A percentile compares a stretch with the other conserved stretches of the same genome.
These are phyloP conservation scores for Gadus macrocephalus DNA, from an alignment of 2,113 vertebrate species.

Conservation along the genomic window DNA sequence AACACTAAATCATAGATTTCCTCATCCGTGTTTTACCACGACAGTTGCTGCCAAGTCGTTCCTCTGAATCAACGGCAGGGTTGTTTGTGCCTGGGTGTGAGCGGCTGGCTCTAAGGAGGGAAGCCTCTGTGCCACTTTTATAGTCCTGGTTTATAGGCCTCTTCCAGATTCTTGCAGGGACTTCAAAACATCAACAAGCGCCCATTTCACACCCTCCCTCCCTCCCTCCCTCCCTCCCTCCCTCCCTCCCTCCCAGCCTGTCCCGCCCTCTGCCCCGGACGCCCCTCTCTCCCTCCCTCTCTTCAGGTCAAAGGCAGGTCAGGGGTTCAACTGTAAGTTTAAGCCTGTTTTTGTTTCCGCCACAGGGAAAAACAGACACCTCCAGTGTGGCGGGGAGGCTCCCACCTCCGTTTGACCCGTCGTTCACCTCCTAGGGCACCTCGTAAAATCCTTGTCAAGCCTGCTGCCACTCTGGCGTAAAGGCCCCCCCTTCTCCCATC, in stretches of 20 bases:
- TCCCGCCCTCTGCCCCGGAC: conserved; percentile 57
- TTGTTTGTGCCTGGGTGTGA: conserved; percentile 26
- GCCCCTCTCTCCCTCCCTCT: conserved; percentile 31
- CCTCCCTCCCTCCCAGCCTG: conserved; percentile 3
- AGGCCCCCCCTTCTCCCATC: conserved; percentile 26
- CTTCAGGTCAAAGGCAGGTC: conserved; percentile 77
- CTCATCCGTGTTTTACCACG: too few species aligned
- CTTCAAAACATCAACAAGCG: conserved; percentile 76
- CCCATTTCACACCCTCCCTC: conserved; percentile 64
- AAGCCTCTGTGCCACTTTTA: conserved; percentile 62
- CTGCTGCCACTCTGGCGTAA: conserved; percentile 40
- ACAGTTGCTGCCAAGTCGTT: background rate
- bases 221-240: conserved; percentile 20
- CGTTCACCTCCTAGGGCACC: conserved; percentile 59
- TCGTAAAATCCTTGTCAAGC: conserved; percentile 61
- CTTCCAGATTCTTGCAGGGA: conserved; percentile 74
- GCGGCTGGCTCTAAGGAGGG: conserved; percentile 39
- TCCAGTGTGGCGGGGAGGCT: conserved; percentile 50
- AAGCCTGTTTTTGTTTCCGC: conserved; percentile 68
- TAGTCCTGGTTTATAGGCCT: conserved; percentile 74
- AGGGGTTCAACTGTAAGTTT: conserved; percentile 81
- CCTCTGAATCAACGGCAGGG: conserved; percentile 15
- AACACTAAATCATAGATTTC: too few species aligned
- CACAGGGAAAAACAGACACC: conserved; percentile 61
- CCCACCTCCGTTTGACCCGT: conserved; percentile 65